Conservation (phyloP, 2,888 invertebrate genomes). For the Sabellastarte sp. region DNA sequence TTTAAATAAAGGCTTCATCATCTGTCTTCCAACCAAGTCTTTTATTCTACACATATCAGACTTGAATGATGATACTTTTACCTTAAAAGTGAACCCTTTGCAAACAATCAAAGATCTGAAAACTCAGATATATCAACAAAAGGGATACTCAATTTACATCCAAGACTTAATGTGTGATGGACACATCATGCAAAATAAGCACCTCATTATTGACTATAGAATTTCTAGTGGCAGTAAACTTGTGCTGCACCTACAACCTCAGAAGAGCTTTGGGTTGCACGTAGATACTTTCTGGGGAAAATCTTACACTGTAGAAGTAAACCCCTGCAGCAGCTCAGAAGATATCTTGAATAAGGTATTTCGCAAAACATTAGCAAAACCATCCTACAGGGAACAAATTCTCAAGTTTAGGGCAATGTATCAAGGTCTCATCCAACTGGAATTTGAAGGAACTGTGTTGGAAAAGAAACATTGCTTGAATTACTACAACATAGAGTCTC, state of each 20-base stretch:
- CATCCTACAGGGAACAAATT: slow-evolving; percentile 34
- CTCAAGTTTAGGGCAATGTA: slow-evolving; percentile 34
- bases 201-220: slow-evolving; percentile 3
- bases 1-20: slow-evolving; percentile 6
- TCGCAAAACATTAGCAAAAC: background rate
- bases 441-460: background rate
- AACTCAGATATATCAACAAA: background rate
- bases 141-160: slow-evolving; percentile 1
- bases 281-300: slow-evolving; percentile 52
- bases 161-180: slow-evolving; percentile 9
- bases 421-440: background rate
- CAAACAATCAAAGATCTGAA: slow-evolving; percentile 8
- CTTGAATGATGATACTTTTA: background rate
- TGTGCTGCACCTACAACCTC: slow-evolving; percentile 30
- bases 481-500: background rate
- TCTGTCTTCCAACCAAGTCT: slow-evolving; percentile 4
- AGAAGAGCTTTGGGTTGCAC: slow-evolving; percentile 36
- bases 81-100: background rate
- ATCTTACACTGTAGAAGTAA: slow-evolving; percentile 41
- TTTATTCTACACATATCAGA: background rate
- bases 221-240: background rate
- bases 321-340: slow-evolving; percentile 32
- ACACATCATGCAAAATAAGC: slow-evolving; percentile 2
- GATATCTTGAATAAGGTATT: slow-evolving; percentile 7
- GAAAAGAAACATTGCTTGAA: slow-evolving; percentile 3